phyloP scores from a whole-genome alignment of 1,140 invertebrate species.

The Lasaia peninsularis region DNA sequence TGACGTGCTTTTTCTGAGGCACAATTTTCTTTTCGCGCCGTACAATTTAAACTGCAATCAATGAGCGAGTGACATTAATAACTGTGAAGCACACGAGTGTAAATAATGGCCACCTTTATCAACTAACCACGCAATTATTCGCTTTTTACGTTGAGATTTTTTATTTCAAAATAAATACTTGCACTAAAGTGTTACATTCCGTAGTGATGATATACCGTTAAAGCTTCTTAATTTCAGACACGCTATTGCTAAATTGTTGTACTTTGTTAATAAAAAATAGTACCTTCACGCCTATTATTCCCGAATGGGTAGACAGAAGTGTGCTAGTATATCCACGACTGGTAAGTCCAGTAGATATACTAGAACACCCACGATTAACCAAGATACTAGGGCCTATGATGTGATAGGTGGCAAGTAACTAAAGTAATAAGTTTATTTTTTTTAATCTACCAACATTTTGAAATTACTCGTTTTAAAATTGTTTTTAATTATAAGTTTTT shows the following conservation, averaged over 20 bases:
- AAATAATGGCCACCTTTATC: constrained; percentile 12
- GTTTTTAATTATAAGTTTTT: no score
- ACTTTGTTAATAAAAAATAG: not conserved
- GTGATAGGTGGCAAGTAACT: no score
- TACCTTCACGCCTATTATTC: no score
- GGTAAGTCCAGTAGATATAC: no score
- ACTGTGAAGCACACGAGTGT: constrained; percentile 11
- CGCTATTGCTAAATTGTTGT: not conserved
- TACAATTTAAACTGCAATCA: constrained; percentile 16
- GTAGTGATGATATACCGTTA: not conserved
- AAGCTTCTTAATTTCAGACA: not conserved
- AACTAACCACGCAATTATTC: constrained; percentile 15
- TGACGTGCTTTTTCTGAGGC: constrained; percentile 1
- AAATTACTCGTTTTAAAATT: no score
- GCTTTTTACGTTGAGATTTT: not conserved
- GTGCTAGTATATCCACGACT: no score
- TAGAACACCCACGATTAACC: no score
- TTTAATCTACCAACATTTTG: no score
- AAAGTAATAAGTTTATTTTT: no score
- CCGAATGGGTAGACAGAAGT: no score
- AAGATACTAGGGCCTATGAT: no score
- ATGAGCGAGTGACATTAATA: constrained; percentile 13
- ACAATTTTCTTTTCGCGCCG: constrained; percentile 16
- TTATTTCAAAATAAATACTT: constrained; percentile 3
- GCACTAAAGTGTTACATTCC: constrained; percentile 8